Evolutionary conservation across 2,113 vertebrate genomes (phyloP).

Genomic region (Furnarius figulus): DNA sequence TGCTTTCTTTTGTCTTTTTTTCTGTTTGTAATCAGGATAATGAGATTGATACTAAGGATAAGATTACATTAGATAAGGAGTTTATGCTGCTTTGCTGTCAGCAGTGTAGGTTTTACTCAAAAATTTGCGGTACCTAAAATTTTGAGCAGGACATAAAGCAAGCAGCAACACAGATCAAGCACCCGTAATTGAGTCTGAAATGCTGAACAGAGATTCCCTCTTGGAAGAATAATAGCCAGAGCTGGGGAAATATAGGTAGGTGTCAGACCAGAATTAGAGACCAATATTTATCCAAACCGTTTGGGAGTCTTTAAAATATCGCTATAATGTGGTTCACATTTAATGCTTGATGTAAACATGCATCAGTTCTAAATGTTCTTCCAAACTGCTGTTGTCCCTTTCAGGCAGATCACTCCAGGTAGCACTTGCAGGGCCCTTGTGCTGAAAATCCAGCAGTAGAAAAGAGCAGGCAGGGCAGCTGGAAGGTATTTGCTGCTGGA

Average conservation of each 20-base stretch:
- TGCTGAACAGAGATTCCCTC: neutral
- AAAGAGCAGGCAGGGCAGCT: neutral
- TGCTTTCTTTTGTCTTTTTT: neutral
- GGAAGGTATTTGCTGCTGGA: neutral
- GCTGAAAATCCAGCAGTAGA: neutral
- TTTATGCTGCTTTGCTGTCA: neutral
- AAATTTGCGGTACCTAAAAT: neutral
- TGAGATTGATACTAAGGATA: neutral
- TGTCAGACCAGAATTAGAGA: neutral
- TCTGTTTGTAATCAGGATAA: neutral
- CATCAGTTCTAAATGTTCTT: neutral
- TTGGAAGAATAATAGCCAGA: neutral
- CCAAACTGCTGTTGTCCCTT: neutral
- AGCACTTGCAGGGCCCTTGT: neutral
- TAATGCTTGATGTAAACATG: fast-evolving
- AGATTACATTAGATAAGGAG: neutral
- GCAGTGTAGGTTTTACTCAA: neutral
- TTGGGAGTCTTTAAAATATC: neutral
- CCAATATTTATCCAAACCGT: neutral
- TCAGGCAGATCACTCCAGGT: neutral
- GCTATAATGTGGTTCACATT: neutral
- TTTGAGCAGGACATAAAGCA: neutral
- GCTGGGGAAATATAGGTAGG: neutral
- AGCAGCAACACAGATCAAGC: neutral
- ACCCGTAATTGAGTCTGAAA: neutral